A percentile compares a stretch with the other conserved stretches of the same genome.
Evolutionary conservation across 2,113 vertebrate species (phyloP).

Genomic region (Laticauda laticaudata): DNA sequence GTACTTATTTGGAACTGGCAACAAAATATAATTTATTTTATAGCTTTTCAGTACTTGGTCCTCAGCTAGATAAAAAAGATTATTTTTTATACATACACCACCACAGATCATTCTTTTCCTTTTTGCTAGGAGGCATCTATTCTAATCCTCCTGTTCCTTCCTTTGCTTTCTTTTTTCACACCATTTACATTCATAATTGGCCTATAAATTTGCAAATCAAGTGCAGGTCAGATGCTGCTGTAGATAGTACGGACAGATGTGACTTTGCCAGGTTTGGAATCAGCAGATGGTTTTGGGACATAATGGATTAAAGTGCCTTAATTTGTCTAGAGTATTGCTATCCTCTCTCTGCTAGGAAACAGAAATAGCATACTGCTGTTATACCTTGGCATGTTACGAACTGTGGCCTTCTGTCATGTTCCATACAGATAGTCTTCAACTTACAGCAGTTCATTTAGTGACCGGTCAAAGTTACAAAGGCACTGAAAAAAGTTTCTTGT

Average conservation of each 20-base stretch:
- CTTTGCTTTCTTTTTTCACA: not conserved
- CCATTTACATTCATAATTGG: slow-evolving; percentile 11
- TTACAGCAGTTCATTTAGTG: not conserved
- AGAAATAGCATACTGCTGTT: not conserved
- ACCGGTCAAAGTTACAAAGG: not conserved
- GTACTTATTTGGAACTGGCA: not conserved
- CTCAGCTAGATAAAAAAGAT: not conserved
- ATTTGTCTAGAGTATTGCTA: slow-evolving; percentile 39
- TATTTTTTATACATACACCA: too few relatives aligned
- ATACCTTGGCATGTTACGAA: not conserved
- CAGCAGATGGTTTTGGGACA: slow-evolving; percentile 46
- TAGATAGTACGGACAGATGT: not conserved
- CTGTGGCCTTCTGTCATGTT: not conserved
- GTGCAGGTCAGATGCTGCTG: slow-evolving; percentile 14
- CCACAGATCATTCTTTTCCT: not conserved
- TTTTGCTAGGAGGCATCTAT: not conserved
- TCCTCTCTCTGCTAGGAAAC: slow-evolving; percentile 28
- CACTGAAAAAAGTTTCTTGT: not conserved
- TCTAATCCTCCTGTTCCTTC: not conserved
- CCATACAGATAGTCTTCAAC: not conserved
- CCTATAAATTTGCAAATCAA: slow-evolving; percentile 31
- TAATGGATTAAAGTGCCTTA: slow-evolving; percentile 55
- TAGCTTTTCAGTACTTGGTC: slow-evolving; percentile 26
- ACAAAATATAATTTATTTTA: slow-evolving; percentile 34
- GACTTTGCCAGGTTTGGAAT: slow-evolving; percentile 22